These are phyloP conservation scores for Chironomus tentans DNA, from an alignment of 2,888 invertebrate species.

Conservation along the genomic window DNA sequence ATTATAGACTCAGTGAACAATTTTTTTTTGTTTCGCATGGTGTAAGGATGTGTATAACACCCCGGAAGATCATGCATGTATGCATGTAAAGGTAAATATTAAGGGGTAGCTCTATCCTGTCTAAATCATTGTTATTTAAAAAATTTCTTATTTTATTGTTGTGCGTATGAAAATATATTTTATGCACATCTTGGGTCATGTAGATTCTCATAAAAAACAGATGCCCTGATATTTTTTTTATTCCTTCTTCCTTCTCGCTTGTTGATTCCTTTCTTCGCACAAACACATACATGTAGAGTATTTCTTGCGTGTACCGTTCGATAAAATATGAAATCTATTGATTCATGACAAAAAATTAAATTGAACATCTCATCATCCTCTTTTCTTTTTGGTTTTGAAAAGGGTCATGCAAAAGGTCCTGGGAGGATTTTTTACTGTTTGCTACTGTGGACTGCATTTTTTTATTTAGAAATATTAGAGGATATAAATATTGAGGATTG, in stretches of 20 bases:
- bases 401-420: slow-evolving; percentile 20
- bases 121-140: slow-evolving; percentile 15
- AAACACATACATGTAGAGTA: neutral
- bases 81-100: neutral
- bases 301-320: neutral
- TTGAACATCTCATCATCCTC: neutral
- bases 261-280: neutral
- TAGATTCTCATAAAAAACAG: slow-evolving; percentile 10
- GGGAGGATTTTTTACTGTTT: slow-evolving; percentile 7
- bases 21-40: slow-evolving; percentile 8
- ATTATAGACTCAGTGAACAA: neutral
- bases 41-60: slow-evolving; percentile 9
- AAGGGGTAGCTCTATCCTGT: slow-evolving; percentile 18
- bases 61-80: slow-evolving; percentile 22
- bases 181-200: slow-evolving; percentile 9
- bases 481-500: neutral
- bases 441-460: no score
- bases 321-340: slow-evolving; percentile 6
- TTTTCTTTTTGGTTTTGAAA: neutral
- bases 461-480: no score
- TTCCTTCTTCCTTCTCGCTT: neutral
- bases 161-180: neutral
- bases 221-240: slow-evolving; percentile 4
- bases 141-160: neutral
- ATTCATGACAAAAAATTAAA: neutral